Base-by-base conservation (phyloP, 2,797 vertebrate genomes). In the Sandelia bainsii region DNA sequence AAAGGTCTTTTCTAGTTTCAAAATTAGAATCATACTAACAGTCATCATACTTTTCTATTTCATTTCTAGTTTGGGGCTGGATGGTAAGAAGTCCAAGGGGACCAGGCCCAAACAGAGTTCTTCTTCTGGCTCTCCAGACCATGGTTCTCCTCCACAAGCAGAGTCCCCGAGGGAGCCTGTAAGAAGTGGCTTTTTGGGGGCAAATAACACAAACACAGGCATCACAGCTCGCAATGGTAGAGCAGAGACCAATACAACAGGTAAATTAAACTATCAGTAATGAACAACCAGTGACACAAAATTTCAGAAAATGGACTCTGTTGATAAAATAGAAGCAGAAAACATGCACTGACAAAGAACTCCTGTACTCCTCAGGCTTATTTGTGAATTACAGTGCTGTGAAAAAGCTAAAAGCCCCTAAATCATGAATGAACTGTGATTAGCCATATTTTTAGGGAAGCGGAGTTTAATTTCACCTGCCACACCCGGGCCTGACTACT, bases 51-150 rank as follows among this genome's bases (percentile, higher is more conserved):
- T 52, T 27, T 64, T 49, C 45, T 37, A 3, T 61, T 65, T 5
- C 32, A 54, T 80, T 82, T 68, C 8, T 72, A 92, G 91, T 77
- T 64, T 79, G 51, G 66, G 44, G 5, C 69, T 72, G 16, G 88
- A 93, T 14, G 68, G 75, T 62, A 86, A 75, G 29, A 92, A 76
- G 54, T 89, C 86, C 65, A 61, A 87, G 13, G 57, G 37, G 50
- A 58, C 56, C 73, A 92, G 80, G 29, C 44, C 85, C 27, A 81
- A 63, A 59, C 64, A 69, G 14, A 48, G 73, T 44, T 89, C 91
- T 59, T 75, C 84, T 0, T 65, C 82, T 25, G 75, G 57, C 61
- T 91, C 88, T 75, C 65, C 77, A 62, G 66, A 77, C 48, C 20
- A 73, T 20, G 67, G 52, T 61, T 90, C 84, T 73, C 79, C 86